Base-by-base conservation (phyloP, 1,140 invertebrate genomes). In the Ceratosolen fusciceps region DNA sequence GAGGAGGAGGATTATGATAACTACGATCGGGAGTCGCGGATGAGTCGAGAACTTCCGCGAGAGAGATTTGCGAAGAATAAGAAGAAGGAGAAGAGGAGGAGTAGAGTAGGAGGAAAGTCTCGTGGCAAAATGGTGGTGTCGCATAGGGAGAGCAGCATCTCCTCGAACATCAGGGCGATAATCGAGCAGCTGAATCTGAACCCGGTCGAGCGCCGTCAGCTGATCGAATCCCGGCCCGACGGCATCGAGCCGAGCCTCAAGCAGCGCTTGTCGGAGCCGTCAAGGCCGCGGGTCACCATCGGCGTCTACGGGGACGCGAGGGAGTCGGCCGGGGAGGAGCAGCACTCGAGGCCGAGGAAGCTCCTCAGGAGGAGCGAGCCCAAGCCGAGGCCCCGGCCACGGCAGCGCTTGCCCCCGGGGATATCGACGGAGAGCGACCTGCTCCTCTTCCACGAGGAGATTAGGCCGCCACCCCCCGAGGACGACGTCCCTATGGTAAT, bases 111-210 rank as follows among this genome's bases (percentile, higher is more conserved):
- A n/a, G n/a, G n/a, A n/a, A n/a, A n/a, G n/a, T n/a, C n/a, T n/a
- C n/a, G n/a, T n/a, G n/a, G n/a, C n/a, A n/a, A 68, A 68, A 90
- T 90, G 89, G 88, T 90, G 31, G 85, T 90, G 84, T 90, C 89
- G 19, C 88, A 86, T 54, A 86, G 87, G 68, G 88, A 90, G 79
- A 82, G 82, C 8, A 85, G 81, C 77, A 90, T 90, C 74, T 90
- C 89, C 58, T 86, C 89, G 12, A 90, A 90, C 79, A 90, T 90
- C 43, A 83, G 89, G 31, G 90, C 89, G 79, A 90, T 90, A 84
- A 90, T 90, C 83, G 88, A 90, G 73, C 89, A 90, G 58, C 80
- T 90, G 79, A 90, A 90, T 56, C 74, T 90, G 72, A 88, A 89
- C 65, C 87, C 89, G 0, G 86, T 90, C 12, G 87, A 87, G 75